Base-by-base conservation (phyloP, 2,113 vertebrate species). In the Lagopus leucura region DNA sequence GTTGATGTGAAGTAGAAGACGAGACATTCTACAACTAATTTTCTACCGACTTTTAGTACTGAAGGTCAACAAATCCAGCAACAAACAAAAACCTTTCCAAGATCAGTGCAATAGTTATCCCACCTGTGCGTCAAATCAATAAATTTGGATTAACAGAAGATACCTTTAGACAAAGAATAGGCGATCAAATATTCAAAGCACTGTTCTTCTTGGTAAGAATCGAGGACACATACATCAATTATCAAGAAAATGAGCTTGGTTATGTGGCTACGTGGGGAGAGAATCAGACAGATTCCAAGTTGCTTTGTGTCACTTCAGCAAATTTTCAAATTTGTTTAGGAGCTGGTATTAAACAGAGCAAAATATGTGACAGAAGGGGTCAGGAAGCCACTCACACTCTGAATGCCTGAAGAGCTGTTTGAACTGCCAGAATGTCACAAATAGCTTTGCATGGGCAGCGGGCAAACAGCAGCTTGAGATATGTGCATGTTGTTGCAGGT, bases 161-260 rank as follows among this genome's bases (percentile, higher is more conserved):
- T 57, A 17, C 5, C 30, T 30, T 28, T 75, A 79, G 24, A 30
- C 32, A 71, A 82, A 90, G 43, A 30, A n/a, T 36, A 75, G 5
- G 3, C 2, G 48, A 60, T 90, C 45, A 80, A 86, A 30, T 3
- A 74, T 8, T 34, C 43, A 48, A 69, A 90, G 13, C 13, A 76
- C 30, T 63, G 9, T 65, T 80, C 54, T 11, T 52, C 15, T 32
- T 38, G 64, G 52, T 17, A 88, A 89, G 90, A 81, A 75, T 67
- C 24, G 22, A 67, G 45, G 22, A 52, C 4, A 45, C 64, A 19
- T 0, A 0, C 45, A 36, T 34, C 3, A 42, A 57, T 66, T n/a
- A 45, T 36, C 15, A 70, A 90, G 69, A 47, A 86, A 92, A 70
- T 10, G 3, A 2, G 2, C 64, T n/a, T 43, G 24, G 30, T 57